Evolutionary conservation across 2,113 vertebrate species (phyloP).

Genomic region (Nibea albiflora): DNA sequence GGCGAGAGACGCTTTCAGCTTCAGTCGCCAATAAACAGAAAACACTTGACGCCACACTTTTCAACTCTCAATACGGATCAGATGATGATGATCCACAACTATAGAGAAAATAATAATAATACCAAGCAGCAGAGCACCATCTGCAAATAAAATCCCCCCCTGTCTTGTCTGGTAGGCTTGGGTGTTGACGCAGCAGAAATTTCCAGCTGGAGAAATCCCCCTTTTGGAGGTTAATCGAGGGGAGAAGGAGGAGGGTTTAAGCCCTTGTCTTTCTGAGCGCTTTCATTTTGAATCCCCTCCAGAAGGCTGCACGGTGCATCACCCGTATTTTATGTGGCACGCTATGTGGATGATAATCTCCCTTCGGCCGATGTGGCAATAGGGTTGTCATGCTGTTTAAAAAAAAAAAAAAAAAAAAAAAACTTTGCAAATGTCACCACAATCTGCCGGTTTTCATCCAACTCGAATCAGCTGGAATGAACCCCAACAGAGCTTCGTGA

Average conservation of each 20-base stretch:
- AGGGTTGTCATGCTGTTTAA: constrained; percentile 49
- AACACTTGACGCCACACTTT: constrained; percentile 74
- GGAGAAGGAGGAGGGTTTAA: constrained; percentile 77
- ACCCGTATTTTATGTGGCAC: constrained; percentile 43
- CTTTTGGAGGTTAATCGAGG: constrained; percentile 88
- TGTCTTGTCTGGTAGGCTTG: constrained; percentile 86
- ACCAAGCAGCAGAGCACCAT: constrained; percentile 50
- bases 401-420: neutral
- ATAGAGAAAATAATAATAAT: neutral
- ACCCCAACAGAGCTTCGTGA: neutral
- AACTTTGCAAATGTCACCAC: constrained; percentile 68
- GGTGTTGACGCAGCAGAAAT: constrained; percentile 98
- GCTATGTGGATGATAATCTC: constrained; percentile 30
- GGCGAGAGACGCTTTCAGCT: constrained; percentile 49
- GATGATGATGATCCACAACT: constrained; percentile 65
- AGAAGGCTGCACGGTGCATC: constrained; percentile 60
- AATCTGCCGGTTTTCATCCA: constrained; percentile 39
- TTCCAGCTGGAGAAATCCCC: constrained; percentile 95
- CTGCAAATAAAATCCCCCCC: constrained; percentile 76
- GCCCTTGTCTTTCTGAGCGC: constrained; percentile 73
- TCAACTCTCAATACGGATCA: constrained; percentile 64
- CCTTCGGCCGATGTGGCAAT: constrained; percentile 15
- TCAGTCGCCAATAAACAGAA: constrained; percentile 39
- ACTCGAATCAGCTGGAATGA: neutral
- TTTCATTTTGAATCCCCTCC: constrained; percentile 77